These are phyloP conservation scores for Eolophus roseicapilla DNA, from an alignment of 2,113 vertebrate genomes.

Conservation along the genomic window DNA sequence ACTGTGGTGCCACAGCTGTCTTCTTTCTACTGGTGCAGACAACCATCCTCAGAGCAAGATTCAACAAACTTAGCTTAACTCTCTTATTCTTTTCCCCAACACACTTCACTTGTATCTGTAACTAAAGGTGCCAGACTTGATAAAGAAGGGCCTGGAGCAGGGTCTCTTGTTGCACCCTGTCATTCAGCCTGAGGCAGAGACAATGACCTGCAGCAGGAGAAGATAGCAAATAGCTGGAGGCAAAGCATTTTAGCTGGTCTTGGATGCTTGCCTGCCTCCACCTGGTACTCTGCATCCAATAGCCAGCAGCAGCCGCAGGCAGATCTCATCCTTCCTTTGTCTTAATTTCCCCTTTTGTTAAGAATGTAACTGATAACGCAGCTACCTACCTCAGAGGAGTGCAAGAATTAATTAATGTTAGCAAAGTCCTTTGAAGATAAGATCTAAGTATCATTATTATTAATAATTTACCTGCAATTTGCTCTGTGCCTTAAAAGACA, in stretches of 20 bases:
- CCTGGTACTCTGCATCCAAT: background rate
- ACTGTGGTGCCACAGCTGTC: background rate
- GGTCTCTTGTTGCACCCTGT: background rate
- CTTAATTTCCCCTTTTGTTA: constrained; percentile 31
- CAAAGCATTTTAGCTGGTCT: background rate
- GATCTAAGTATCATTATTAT: constrained; percentile 65
- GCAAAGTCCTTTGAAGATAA: constrained; percentile 67
- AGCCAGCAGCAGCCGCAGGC: background rate
- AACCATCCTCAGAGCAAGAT: background rate
- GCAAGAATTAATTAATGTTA: constrained; percentile 65
- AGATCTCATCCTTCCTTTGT: background rate
- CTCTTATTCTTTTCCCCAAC: background rate
- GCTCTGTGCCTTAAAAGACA: constrained; percentile 63
- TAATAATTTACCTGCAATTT: constrained; percentile 73
- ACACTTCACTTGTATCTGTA: background rate
- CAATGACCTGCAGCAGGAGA: background rate
- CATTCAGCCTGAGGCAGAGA: background rate
- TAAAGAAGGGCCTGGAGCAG: background rate
- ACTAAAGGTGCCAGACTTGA: background rate
- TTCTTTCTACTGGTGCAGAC: background rate
- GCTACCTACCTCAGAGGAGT: constrained; percentile 30
- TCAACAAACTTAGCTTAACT: background rate
- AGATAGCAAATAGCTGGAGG: background rate
- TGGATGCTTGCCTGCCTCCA: accelerated
- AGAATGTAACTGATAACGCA: constrained; percentile 37